Evolutionary conservation across 2,888 invertebrate species (phyloP).

Genomic region (Ophioninae sp.): DNA sequence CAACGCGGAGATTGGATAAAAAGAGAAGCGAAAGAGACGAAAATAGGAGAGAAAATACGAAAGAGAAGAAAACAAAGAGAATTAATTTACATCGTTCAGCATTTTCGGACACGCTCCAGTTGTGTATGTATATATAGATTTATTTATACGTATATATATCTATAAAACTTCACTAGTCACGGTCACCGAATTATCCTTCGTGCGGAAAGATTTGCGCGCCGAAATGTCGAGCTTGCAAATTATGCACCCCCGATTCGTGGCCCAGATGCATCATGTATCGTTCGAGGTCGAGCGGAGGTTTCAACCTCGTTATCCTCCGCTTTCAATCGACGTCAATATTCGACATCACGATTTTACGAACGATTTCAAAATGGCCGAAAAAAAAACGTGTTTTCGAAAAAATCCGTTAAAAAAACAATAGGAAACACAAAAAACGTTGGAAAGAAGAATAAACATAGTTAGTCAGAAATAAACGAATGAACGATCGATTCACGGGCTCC

Average conservation of each 20-base stretch:
- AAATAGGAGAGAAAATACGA: neutral
- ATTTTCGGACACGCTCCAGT: slow-evolving; percentile 60
- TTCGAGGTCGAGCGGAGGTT: slow-evolving; percentile 41
- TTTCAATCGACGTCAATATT: too few species aligned
- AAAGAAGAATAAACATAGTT: too few species aligned
- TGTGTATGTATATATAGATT: slow-evolving; percentile 2
- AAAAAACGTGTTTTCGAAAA: neutral
- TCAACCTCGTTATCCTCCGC: too few species aligned
- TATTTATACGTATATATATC: too few species aligned
- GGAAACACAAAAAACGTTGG: slow-evolving; percentile 2
- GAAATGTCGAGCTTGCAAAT: slow-evolving; percentile 62
- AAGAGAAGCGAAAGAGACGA: neutral
- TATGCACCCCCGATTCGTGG: slow-evolving; percentile 55
- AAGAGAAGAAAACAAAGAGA: slow-evolving; percentile 6
- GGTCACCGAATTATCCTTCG: slow-evolving; percentile 59
- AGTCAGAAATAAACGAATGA: too few species aligned
- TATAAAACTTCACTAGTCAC: too few species aligned
- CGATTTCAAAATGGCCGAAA: too few species aligned
- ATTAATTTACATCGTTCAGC: slow-evolving; percentile 13
- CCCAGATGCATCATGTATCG: slow-evolving; percentile 64
- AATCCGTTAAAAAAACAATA: too few species aligned
- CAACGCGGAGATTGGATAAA: neutral
- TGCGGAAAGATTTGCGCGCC: slow-evolving; percentile 44
- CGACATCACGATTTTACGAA: too few species aligned
- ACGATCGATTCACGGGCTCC: too few species aligned